Percentiles rank a stretch among this genome's conserved stretches.
Evolutionary conservation across 2,113 vertebrate genomes (phyloP).

Genomic region (Paramormyrops kingsleyae): DNA sequence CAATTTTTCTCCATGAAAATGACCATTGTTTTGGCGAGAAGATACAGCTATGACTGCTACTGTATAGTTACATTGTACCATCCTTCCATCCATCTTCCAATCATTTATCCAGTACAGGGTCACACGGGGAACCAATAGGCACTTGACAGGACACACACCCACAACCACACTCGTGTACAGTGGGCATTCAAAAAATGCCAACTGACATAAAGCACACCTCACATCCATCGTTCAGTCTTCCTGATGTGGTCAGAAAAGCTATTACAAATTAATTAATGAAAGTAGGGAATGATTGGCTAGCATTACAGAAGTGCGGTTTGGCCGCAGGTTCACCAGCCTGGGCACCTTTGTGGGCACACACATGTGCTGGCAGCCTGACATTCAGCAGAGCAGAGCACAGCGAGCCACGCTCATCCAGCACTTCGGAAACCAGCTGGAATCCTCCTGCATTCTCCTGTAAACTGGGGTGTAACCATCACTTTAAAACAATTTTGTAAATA

Average conservation of each 20-base stretch:
- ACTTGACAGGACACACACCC: not conserved
- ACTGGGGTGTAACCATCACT: not conserved
- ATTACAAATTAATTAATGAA: not conserved
- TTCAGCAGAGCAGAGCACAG: not conserved
- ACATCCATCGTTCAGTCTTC: not conserved
- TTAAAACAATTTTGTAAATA: not conserved
- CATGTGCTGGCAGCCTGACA: not conserved
- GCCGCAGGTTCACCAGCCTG: not conserved
- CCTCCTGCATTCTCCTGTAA: not conserved
- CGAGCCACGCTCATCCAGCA: not conserved
- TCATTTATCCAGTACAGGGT: not conserved
- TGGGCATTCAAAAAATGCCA: not conserved
- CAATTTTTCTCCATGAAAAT: not conserved
- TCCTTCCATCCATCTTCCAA: not conserved
- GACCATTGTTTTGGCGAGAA: not conserved
- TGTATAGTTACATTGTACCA: not conserved
- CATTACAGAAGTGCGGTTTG: not conserved
- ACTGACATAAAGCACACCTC: not conserved
- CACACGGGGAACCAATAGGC: not conserved
- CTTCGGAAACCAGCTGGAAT: not conserved
- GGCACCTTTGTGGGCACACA: not conserved
- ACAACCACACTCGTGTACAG: not conserved
- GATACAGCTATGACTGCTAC: not conserved
- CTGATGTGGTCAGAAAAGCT: not conserved
- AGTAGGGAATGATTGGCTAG: not conserved